Base-by-base conservation (phyloP, 1,140 invertebrate genomes). In the Epicauta chinensis region DNA sequence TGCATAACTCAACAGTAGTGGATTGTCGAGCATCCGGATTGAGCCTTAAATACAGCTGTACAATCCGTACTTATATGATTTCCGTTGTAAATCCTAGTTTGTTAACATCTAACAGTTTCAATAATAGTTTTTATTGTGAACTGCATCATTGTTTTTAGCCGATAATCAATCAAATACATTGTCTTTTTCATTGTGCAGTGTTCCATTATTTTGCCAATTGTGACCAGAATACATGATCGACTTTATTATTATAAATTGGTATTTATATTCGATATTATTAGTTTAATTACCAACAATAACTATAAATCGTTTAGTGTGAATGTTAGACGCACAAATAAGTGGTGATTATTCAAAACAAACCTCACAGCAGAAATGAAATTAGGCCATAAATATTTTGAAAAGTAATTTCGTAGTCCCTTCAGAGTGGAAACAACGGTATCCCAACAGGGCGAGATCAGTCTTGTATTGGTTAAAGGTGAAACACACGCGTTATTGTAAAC, bases 331-430 rank as follows among this genome's bases (percentile, higher is more conserved):
- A 34, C 36, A 52, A 52, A 52, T 38, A 41, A 37, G 42, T 36
- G 37, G 42, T 44, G 42, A 41, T 52, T 43, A 45, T 52, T 52
- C 39, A 41, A 29, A 44, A 45, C 41, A 52, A 45, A 44, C 34
- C 50, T 37, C 42, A 43, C 42, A 32, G 36, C 32, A 36, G 32
- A 52, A 52, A 52, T 43, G 42, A 45, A 52, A 52, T 52, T 52
- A 52, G 42, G 44, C 41, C 43, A 52, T 52, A 52, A 52, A 52
- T 52, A 52, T 52, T 52, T 52, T 52, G 50, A 45, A 52, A 52
- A 52, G 37, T 41, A 52, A 52, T 52, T 52, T 52, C 50, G 40
- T 13, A 44, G 50, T 52, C 50, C 50, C 40, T 35, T 38, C 17
- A 38, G 31, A 38, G 41, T 15, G 16, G 29, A 52, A 45, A 23